Evolutionary conservation across 2,888 invertebrate genomes (phyloP), one percentile per base, ranked within the genome.

Genomic region (Amphimallon solstitiale): DNA sequence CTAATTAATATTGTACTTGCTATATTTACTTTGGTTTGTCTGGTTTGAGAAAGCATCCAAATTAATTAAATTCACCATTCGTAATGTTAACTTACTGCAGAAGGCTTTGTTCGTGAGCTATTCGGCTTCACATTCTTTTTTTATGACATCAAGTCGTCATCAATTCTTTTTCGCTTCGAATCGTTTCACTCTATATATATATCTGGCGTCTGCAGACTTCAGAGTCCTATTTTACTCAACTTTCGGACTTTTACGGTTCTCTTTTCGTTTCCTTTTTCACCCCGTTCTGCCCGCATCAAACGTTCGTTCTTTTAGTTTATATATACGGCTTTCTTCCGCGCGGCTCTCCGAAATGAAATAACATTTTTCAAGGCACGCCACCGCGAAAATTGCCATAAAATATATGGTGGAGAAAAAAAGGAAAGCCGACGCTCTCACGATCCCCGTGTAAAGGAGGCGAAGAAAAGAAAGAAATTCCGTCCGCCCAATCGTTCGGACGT

Each of bases 211-310:
- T 64, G 56, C 56, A 64, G 64, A 56, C 64, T 45, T 59, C 43
- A 59, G 43, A 59, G 72, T 74, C 73, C 72, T 76, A 76, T 76
- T 76, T 76, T 73, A 74, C 73, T 74, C 74, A 73, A 70, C 70
- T 72, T 72, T 71, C 70, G 71, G 76, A 76, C 76, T 75, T 76
- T 76, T 74, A 76, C 74, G 73, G 73, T 71, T 49, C 56, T 59
- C 56, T 59, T 59, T 60, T 68, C 46, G 45, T 64, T 71, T 68
- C 66, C 62, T 69, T 68, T 49, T 66, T 43, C 43, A 19, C 43
- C 43, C 29, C 38, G 17, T 45, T 45, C 40, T 15, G 3, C 45
- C 38, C 29, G 43, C 29, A 29, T 23, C 43, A 15, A 10, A 6
- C 38, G 6, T 71, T 66, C 63, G 70, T 74, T 72, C 72, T 69